A percentile compares a stretch with the other conserved stretches of the same genome.
Evolutionary conservation across 2,888 invertebrate genomes (phyloP).

Genomic region (Isoperla grammatica): DNA sequence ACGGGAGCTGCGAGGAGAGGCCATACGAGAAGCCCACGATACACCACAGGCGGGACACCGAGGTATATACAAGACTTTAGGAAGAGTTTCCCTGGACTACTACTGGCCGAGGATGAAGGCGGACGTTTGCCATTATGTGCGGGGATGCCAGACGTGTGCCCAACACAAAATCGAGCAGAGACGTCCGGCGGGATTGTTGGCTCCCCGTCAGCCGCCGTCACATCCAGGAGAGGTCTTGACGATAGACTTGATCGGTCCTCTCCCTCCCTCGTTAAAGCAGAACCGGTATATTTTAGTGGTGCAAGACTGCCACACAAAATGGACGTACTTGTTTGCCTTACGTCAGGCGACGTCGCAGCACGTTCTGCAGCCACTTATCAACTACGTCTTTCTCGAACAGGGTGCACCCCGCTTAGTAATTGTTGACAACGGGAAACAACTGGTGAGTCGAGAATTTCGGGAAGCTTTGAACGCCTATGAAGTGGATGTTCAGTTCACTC

Average conservation of each 20-base stretch:
- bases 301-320: background rate
- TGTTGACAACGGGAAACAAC: background rate
- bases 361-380: background rate
- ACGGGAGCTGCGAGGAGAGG: conserved; percentile 17
- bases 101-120: conserved; percentile 31
- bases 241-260: conserved; percentile 31
- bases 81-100: conserved; percentile 25
- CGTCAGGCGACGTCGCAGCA: background rate
- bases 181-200: background rate
- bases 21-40: too few relatives aligned
- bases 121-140: background rate
- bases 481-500: background rate
- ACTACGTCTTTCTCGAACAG: background rate
- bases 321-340: background rate
- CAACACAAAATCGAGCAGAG: too few relatives aligned
- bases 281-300: background rate
- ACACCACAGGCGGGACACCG: conserved; percentile 33
- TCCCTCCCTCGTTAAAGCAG: conserved; percentile 23
- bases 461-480: background rate
- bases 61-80: conserved; percentile 33
- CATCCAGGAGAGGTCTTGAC: conserved; percentile 30
- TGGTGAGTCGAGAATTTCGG: background rate
- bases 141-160: background rate
- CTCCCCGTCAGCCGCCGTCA: conserved; percentile 26
- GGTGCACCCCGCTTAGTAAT: background rate